phyloP scores from a whole-genome alignment of 2,113 vertebrate species.

The Cyrtonyx montezumae region DNA sequence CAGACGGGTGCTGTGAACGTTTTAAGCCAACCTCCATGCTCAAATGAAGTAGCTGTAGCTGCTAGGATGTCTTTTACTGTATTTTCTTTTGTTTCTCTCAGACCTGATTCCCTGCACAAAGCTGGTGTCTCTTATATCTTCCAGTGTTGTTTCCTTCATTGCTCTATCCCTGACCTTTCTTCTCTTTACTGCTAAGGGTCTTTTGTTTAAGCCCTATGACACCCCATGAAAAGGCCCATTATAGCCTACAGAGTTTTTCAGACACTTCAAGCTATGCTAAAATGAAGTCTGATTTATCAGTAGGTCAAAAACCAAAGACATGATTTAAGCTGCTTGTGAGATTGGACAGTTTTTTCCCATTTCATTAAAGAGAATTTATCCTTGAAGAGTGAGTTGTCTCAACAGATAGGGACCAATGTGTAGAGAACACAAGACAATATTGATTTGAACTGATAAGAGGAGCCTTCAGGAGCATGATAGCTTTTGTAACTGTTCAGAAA shows the following conservation, averaged over 20 bases:
- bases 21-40: neutral
- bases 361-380: slow-evolving; percentile 47
- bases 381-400: slow-evolving; percentile 6
- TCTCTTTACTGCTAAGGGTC: neutral
- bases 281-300: neutral
- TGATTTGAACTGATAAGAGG: slow-evolving; percentile 17
- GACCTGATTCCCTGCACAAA: neutral
- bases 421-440: neutral
- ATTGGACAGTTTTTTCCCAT: neutral
- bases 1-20: neutral
- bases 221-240: neutral
- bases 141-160: neutral
- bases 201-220: neutral
- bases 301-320: slow-evolving; percentile 35
- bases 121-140: neutral
- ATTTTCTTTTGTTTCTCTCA: neutral
- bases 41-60: neutral
- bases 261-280: neutral
- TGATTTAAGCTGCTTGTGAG: slow-evolving; percentile 22
- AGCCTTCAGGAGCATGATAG: neutral
- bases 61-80: neutral
- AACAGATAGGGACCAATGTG: neutral
- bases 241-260: neutral
- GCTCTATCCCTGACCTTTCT: neutral
- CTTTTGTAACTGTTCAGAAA: slow-evolving; percentile 32